Evolutionary conservation across 2,113 vertebrate species (phyloP), one percentile per base, ranked within the genome.

Genomic region (Trichomycterus rosablanca): DNA sequence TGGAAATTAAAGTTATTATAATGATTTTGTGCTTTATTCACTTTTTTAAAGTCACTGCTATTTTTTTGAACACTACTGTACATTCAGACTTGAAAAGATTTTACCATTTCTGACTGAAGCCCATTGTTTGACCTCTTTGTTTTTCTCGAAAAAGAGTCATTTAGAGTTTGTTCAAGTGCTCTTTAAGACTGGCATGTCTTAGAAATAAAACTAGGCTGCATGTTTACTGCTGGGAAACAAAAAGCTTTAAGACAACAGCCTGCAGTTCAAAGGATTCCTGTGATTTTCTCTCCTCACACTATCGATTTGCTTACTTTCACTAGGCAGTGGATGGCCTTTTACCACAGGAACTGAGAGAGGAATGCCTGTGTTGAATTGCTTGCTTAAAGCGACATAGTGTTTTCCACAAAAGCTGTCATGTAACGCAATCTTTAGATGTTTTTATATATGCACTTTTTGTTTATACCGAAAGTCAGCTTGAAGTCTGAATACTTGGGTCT

Each of bases 221-320:
- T 63, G 60, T 22, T 45, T 16, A 8, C 5, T 35, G 19, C 49
- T 30, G 22, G 26, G 14, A 28, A 3, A 52, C 15, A 16, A 53
- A 19, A 57, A 7, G 28, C 64, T 58, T 59, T 20, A 50, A 64
- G 63, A 19, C 50, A 61, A 56, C 76, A 69, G n/a, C 4, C 26
- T 70, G 71, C 67, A 53, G 72, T 63, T 28, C 65, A 48, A 64
- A 64, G 61, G 74, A 67, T 72, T 72, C 61, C 59, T 73, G 67
- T 63, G 61, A 76, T 81, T 68, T 70, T 72, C 61, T 66, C 76
- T 66, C 15, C 61, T 65, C 45, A 77, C 66, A 70, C 57, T 58
- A 71, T 76, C 66, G 74, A 77, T 75, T 79, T 66, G 76, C 78
- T 75, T 68, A 34, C 63, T 76, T 71, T 73, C 74, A 73, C 54